These are phyloP conservation scores for Pseudococcus longispinus DNA, from an alignment of 2,888 invertebrate species.

Conservation along the genomic window DNA sequence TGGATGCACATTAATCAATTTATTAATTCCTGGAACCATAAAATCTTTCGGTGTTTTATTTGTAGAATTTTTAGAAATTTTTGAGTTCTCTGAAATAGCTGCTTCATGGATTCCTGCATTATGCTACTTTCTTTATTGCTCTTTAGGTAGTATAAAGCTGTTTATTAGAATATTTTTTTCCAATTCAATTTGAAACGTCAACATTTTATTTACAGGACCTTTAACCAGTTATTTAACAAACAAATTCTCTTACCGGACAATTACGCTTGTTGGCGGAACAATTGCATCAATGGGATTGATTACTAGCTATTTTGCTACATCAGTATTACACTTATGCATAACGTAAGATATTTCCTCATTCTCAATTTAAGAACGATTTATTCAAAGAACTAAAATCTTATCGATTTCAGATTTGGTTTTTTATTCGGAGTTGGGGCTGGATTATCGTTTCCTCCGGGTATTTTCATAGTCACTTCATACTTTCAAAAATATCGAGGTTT, in stretches of 20 bases:
- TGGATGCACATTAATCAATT: constrained; percentile 82
- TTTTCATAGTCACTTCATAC: constrained; percentile 88
- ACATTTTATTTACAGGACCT: constrained; percentile 71
- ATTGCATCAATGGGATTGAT: constrained; percentile 86
- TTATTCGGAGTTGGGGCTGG: constrained; percentile 85
- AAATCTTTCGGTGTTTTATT: constrained; percentile 87
- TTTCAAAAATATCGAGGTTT: constrained; percentile 80
- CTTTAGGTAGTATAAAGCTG: constrained; percentile 72
- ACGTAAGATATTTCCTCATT: constrained; percentile 67
- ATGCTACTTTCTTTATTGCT: constrained; percentile 87
- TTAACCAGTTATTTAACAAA: constrained; percentile 83
- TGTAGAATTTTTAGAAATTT: constrained; percentile 81
- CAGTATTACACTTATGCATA: constrained; percentile 79
- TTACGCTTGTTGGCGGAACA: constrained; percentile 82
- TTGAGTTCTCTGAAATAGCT: constrained; percentile 74
- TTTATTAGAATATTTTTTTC: background rate
- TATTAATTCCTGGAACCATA: constrained; percentile 84
- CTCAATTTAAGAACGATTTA: background rate
- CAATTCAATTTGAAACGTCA: background rate
- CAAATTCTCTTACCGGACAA: constrained; percentile 82
- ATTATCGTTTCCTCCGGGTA: constrained; percentile 85
- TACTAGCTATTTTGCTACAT: constrained; percentile 79
- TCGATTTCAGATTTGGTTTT: constrained; percentile 74
- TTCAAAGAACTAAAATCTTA: background rate
- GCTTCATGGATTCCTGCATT: constrained; percentile 86